Evolutionary conservation across 2,797 vertebrate genomes (phyloP), one percentile per base, ranked within the genome.

Genomic region (Girardinus metallicus): DNA sequence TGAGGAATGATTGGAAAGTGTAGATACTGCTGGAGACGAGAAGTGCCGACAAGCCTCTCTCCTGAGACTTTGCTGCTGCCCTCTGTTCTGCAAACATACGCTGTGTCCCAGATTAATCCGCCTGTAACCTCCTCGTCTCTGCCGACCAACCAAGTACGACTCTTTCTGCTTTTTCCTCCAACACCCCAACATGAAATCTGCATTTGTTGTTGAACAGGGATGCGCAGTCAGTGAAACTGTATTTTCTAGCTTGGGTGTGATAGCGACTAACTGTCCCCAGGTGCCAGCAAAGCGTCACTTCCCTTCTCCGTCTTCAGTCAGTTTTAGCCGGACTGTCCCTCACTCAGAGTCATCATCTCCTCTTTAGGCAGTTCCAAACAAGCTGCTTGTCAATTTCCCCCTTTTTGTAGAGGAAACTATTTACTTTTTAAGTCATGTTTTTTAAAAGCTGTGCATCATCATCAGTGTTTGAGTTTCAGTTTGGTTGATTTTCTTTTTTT

Each of bases 381-480:
- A 51, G 75, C 87, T 92, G 90, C 82, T 83, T 29, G 80, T 87
- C 89, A 84, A 83, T 79, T n/a, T 1, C 34, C 34, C 47, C 79
- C 84, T 82, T 90, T 87, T 84, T 89, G 79, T 90, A 91, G 90
- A 89, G 49, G 71, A 79, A 88, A 80, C 73, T 74, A 89, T 85
- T 88, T 86, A 43, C 88, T 87, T 94, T 93, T 91, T 85, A 82
- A 93, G 80, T 93, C 90, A 91, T 85, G 84, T 89, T 88, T 84
- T 91, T 85, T 89, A 79, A 90, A 93, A 93, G 92, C 83, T 93
- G 93, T 96, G 92, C 89, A 92, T 93, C 93, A 80, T 94, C 81
- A 87, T 93, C 83, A 85, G 81, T 80, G 44, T 91, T 31, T 90
- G 87, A 34, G 71, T 90, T 92, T 94, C 77, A 85, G 26, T 86